These are phyloP conservation scores for Dinocampus coccinellae DNA, from an alignment of 2,888 invertebrate genomes.

Conservation along the genomic window DNA sequence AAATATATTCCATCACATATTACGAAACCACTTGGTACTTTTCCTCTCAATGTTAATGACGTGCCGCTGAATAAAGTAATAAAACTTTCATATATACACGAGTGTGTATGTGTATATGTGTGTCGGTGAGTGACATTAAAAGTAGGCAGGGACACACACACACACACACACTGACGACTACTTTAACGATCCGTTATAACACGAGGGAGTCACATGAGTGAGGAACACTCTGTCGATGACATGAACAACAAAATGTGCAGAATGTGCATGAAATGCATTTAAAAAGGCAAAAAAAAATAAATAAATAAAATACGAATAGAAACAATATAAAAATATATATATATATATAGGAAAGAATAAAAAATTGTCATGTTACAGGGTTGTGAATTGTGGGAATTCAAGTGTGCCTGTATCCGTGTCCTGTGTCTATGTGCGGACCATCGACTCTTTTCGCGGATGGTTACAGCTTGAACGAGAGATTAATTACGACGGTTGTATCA, in stretches of 20 bases:
- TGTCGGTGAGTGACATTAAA: not conserved
- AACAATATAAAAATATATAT: not conserved
- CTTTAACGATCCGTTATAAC: conserved; percentile 6
- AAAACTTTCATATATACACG: conserved; percentile 14
- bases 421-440: not conserved
- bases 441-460: conserved; percentile 4
- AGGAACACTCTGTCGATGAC: conserved; percentile 6
- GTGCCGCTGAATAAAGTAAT: conserved; percentile 8
- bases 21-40: not conserved
- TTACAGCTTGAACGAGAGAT: conserved; percentile 9
- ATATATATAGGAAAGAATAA: not conserved
- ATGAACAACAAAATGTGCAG: conserved; percentile 7
- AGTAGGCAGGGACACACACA: not conserved
- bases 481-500: conserved; percentile 7
- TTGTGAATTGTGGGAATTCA: not conserved
- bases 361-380: not conserved
- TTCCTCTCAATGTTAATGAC: conserved; percentile 3
- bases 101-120: too few species aligned
- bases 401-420: not conserved
- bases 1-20: not conserved
- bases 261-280: conserved; percentile 14
- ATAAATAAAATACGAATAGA: too few species aligned
- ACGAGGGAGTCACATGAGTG: not conserved
- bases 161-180: not conserved
- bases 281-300: not conserved